Conservation (phyloP, 2,113 vertebrate genomes). For the Dromaius novaehollandiae region DNA sequence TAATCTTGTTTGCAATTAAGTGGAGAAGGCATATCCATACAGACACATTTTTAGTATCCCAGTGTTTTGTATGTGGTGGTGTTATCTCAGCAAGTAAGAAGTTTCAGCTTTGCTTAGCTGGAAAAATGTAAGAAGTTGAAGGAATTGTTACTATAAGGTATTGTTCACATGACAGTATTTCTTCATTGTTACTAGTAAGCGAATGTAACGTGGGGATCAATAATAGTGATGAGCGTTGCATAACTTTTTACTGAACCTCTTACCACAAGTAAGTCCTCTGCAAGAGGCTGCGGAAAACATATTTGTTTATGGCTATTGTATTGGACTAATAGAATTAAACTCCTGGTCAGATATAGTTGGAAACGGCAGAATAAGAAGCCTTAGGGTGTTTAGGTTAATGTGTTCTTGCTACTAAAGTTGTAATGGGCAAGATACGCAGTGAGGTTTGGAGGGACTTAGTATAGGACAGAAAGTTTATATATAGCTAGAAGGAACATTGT, state of each 20-base stretch:
- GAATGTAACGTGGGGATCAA: neutral
- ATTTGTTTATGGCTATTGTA: neutral
- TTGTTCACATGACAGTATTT: neutral
- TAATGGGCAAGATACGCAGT: neutral
- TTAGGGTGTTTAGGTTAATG: neutral
- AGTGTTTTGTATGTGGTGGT: neutral
- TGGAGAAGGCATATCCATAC: neutral
- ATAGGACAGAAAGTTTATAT: neutral
- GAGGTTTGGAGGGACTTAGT: neutral
- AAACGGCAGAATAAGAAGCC: neutral
- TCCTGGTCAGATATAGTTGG: neutral
- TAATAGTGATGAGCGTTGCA: neutral
- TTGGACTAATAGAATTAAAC: neutral
- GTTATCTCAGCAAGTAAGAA: neutral
- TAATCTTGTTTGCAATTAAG: slow-evolving; percentile 20
- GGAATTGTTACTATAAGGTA: neutral
- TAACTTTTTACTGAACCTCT: neutral
- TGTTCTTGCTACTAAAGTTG: neutral
- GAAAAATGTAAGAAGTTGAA: neutral
- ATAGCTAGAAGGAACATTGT: neutral
- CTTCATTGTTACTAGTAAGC: neutral
- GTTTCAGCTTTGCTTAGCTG: neutral
- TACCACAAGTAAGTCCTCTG: neutral
- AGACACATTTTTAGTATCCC: neutral
- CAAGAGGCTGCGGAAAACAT: neutral